phyloP scores from a whole-genome alignment of 35 echinoderm and acorn worm genomes.

The Strongylocentrotus purpuratus region DNA sequence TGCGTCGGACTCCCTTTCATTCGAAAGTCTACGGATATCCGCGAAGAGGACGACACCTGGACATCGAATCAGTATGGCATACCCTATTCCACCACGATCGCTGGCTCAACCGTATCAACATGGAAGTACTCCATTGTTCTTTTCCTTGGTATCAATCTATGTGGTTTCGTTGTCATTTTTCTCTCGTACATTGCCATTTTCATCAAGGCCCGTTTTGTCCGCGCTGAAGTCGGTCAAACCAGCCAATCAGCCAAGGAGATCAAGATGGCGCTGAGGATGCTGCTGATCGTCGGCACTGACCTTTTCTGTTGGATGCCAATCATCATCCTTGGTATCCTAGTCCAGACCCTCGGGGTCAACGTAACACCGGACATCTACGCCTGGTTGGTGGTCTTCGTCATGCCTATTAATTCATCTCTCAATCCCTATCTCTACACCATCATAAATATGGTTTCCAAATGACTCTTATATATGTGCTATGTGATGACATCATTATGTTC shows the following conservation, averaged over 20 bases:
- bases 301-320: not conserved
- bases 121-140: not conserved
- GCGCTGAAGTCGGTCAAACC: not conserved
- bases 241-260: constrained; percentile 49
- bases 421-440: too few relatives aligned
- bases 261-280: constrained; percentile 52
- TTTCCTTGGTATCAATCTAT: constrained; percentile 47
- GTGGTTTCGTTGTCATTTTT: constrained; percentile 34
- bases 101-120: too few relatives aligned
- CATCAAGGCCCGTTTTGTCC: not conserved
- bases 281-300: not conserved
- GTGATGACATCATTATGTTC: not conserved
- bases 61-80: not conserved
- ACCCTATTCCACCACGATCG: too few relatives aligned
- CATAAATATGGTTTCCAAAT: not conserved
- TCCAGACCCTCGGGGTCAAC: not conserved
- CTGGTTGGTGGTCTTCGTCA: too few relatives aligned
- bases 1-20: constrained; percentile 47
- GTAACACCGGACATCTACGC: too few relatives aligned
- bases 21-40: not conserved
- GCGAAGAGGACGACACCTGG: not conserved
- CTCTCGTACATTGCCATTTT: constrained; percentile 51
- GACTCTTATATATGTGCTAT: not conserved
- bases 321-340: not conserved
- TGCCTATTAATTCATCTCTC: too few relatives aligned